These are phyloP conservation scores for Taxidea taxus DNA, from an alignment of 2,113 vertebrate genomes.

Conservation along the genomic window DNA sequence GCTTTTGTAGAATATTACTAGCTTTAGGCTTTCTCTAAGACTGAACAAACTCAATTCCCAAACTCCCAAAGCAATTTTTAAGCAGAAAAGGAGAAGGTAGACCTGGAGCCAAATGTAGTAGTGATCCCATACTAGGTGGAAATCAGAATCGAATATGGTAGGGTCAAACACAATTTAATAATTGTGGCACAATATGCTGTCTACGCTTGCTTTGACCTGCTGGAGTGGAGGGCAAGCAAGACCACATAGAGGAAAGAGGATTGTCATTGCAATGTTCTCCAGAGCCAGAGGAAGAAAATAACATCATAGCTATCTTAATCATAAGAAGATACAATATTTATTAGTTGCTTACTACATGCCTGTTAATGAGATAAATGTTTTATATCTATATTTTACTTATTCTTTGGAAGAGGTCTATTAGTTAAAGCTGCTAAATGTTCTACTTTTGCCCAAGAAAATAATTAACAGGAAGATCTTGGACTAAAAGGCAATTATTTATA, in stretches of 20 bases:
- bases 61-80: slow-evolving; percentile 70
- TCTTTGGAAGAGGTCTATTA: neutral
- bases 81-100: neutral
- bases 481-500: neutral
- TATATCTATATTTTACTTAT: neutral
- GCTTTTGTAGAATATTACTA: slow-evolving; percentile 61
- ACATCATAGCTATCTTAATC: fast-evolving
- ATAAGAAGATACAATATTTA: fast-evolving
- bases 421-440: neutral
- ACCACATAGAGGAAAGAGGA: fast-evolving
- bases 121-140: neutral
- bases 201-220: neutral
- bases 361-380: neutral
- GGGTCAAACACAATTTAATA: neutral
- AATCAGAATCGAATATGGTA: neutral
- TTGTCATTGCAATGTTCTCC: neutral
- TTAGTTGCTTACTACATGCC: neutral
- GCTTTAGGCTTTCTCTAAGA: slow-evolving; percentile 54
- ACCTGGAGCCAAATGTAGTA: neutral
- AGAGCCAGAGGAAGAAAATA: neutral
- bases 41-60: slow-evolving; percentile 52
- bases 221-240: neutral
- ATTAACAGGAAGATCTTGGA: neutral
- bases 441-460: neutral
- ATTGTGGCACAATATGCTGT: neutral